Evolutionary conservation across 23 tunicate species (phyloP).

Genomic region (Oikopleura dioica): DNA sequence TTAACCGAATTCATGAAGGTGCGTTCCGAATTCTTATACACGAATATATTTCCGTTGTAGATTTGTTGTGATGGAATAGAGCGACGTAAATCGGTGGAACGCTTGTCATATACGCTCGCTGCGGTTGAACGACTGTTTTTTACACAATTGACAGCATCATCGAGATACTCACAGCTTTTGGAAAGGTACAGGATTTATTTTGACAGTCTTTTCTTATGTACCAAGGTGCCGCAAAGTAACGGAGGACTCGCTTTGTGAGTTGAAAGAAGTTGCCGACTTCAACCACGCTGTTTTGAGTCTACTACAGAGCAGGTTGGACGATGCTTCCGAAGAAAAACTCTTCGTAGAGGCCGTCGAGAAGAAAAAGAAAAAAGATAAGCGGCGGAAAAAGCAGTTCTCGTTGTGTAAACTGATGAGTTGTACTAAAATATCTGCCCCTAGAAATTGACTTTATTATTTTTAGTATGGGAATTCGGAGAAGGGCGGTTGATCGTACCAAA

Average conservation of each 20-base stretch:
- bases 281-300: background rate
- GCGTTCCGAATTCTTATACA: background rate
- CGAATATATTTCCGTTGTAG: background rate
- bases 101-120: background rate
- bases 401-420: background rate
- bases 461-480: too few species aligned
- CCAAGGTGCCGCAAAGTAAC: background rate
- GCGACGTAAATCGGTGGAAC: background rate
- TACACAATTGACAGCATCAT: background rate
- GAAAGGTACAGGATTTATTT: too few species aligned
- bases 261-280: constrained; percentile 1
- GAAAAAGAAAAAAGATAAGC: constrained; percentile 2
- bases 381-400: background rate
- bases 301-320: background rate
- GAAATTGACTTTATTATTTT: too few species aligned
- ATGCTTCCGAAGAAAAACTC: constrained; percentile 7
- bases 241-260: background rate
- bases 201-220: too few species aligned
- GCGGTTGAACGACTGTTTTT: background rate
- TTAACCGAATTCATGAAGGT: constrained; percentile 6
- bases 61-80: background rate
- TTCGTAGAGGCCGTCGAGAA: background rate
- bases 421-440: too few species aligned
- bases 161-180: background rate
- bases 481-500: too few species aligned